Conservation (phyloP, 2,113 vertebrate genomes). For the Corythornis cristatus region DNA sequence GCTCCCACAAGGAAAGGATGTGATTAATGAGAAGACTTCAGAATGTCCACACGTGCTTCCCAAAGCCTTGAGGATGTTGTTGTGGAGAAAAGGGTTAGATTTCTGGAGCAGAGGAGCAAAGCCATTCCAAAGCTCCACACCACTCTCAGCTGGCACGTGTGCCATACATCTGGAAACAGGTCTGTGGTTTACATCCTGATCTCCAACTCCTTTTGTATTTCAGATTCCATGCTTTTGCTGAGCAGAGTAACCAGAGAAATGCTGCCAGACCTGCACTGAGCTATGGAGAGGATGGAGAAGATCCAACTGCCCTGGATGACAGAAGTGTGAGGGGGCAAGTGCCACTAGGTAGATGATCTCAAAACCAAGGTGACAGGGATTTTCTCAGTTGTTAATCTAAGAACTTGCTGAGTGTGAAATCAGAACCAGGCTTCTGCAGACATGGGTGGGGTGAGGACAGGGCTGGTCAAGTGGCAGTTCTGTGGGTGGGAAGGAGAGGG, state of each 20-base stretch:
- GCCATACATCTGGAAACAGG: not conserved
- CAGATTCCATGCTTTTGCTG: constrained; percentile 83
- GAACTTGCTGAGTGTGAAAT: not conserved
- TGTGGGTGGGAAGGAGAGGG: not conserved
- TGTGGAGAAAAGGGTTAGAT: not conserved
- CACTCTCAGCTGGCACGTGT: not conserved
- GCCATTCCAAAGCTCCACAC: not conserved
- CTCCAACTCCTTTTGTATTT: constrained; percentile 31
- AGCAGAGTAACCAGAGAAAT: constrained; percentile 50
- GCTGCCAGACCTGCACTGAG: not conserved
- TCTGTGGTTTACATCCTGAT: not conserved
- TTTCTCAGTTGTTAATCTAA: not conserved
- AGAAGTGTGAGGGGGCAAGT: constrained; percentile 67
- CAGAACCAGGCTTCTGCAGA: not conserved
- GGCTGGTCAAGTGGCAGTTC: not conserved
- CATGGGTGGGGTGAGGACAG: not conserved
- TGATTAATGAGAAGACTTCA: not conserved
- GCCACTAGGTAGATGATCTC: constrained; percentile 75
- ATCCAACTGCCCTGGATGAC: constrained; percentile 7
- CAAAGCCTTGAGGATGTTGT: not conserved
- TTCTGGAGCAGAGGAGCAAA: not conserved
- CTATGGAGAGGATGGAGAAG: constrained; percentile 28
- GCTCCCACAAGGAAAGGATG: not conserved
- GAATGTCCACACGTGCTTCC: not conserved
- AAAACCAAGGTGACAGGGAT: not conserved